Base-by-base conservation (phyloP, 2,113 vertebrate species). In the Penelope pileata region DNA sequence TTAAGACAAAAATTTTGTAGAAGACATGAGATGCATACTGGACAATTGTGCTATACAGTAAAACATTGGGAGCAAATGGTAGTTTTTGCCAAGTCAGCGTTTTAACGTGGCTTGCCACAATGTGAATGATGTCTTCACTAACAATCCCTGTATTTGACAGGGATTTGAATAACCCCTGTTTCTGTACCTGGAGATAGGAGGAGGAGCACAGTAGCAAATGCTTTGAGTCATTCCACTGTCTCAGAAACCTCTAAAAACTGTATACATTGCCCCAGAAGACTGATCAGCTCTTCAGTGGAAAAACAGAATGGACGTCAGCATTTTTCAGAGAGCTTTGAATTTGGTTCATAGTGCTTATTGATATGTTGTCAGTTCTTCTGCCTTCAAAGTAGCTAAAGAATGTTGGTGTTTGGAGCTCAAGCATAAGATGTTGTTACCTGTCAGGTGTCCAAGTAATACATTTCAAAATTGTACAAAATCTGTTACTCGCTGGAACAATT, bases 1-100 rank as follows among this genome's bases (percentile, higher is more conserved):
- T 60, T 8, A 51, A 50, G 50, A 38, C 32, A 81, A 36, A 74
- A 26, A 4, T 83, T 91, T 83, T 66, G 56, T 72, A 30, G 36
- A 47, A 82, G 67, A 47, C 8, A 2, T 54, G 3, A 0, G 0
- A 38, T 69, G 26, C 18, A 5, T 43, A 47, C 6, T 5, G 70
- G 36, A 43, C 27, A 77, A 42, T 34, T 75, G 7, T 66, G 11
- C 29, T 76, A 15, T 66, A 38, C 36, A 58, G 5, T 56, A 69
- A 79, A 83, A 40, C 62, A 47, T 16, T 86, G 36, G 51, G 45
- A 53, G 16, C 8, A 48, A 47, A 38, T 7, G 43, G 19, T 21
- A 42, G 12, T 54, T 83, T 91, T 82, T 73, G 19, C 7, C 70
- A 34, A 72, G 3, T 47, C 10, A 24, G 6, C 67, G 51, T 10